Evolutionary conservation across 2,888 invertebrate species (phyloP).

Genomic region (Pyralis farinalis): DNA sequence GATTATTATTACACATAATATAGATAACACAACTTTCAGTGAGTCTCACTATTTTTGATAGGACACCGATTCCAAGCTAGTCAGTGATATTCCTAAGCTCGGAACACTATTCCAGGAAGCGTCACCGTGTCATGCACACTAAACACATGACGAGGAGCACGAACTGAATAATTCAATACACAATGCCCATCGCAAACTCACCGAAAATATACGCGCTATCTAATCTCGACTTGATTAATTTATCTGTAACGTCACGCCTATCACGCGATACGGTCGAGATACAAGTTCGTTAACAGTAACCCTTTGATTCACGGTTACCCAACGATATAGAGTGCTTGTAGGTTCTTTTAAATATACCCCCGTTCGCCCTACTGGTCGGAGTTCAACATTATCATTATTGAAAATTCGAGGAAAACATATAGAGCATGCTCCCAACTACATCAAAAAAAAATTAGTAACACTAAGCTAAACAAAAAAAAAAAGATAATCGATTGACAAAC

Average conservation of each 20-base stretch:
- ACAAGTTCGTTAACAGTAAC: slow-evolving; percentile 12
- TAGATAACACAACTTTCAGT: slow-evolving; percentile 1
- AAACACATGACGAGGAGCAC: slow-evolving; percentile 14
- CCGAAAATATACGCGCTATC: slow-evolving; percentile 16
- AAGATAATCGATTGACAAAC: too few species aligned
- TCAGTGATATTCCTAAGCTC: slow-evolving; percentile 1
- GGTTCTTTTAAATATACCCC: neutral
- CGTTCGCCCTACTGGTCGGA: too few species aligned
- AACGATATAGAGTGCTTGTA: neutral
- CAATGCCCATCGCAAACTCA: slow-evolving; percentile 13
- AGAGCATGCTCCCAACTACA: too few species aligned
- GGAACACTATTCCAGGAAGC: slow-evolving; percentile 13
- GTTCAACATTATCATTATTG: too few species aligned
- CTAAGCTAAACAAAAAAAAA: too few species aligned
- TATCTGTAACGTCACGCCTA: slow-evolving; percentile 15
- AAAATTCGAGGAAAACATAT: too few species aligned
- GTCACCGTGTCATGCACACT: slow-evolving; percentile 9
- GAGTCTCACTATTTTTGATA: neutral
- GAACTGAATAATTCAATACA: slow-evolving; percentile 21
- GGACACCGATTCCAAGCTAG: neutral
- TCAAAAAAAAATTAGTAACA: too few species aligned
- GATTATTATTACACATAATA: slow-evolving; percentile 3
- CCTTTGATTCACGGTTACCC: slow-evolving; percentile 9
- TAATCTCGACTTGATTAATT: slow-evolving; percentile 20
- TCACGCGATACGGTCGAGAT: slow-evolving; percentile 3